These are phyloP conservation scores for Eupithecia exiguata DNA, from an alignment of 2,888 invertebrate species.

Conservation along the genomic window DNA sequence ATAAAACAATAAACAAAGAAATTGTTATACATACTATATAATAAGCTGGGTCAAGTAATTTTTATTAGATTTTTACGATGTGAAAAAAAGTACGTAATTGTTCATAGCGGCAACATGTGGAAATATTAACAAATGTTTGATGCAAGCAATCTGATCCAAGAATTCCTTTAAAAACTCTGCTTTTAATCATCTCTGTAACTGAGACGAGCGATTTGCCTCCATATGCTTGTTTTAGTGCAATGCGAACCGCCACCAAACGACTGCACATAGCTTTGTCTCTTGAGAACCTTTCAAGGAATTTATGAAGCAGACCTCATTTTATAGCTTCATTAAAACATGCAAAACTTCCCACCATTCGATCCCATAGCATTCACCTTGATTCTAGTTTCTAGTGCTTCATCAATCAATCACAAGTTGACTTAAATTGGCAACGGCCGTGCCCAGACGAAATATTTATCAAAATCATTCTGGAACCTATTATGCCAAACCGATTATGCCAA, in stretches of 20 bases:
- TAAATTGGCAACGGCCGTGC: slow-evolving; percentile 46
- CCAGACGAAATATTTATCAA: slow-evolving; percentile 48
- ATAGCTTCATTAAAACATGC: slow-evolving; percentile 35
- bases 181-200: background rate
- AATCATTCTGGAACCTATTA: slow-evolving; percentile 45
- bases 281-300: slow-evolving; percentile 10
- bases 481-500: slow-evolving; percentile 45
- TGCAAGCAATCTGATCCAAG: background rate
- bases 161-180: too few species aligned
- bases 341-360: slow-evolving; percentile 31
- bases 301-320: slow-evolving; percentile 20
- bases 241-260: background rate
- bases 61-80: too few species aligned
- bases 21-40: too few species aligned
- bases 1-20: too few species aligned
- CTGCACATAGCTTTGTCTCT: background rate
- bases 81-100: background rate
- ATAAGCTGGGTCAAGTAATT: too few species aligned
- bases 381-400: slow-evolving; percentile 42
- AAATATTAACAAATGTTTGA: background rate
- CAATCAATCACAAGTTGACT: slow-evolving; percentile 48
- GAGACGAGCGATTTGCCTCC: too few species aligned
- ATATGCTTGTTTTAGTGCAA: background rate
- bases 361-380: slow-evolving; percentile 36
- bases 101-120: background rate